Conservation (phyloP, 2,888 invertebrate genomes). For the Pseudococcus longispinus region DNA sequence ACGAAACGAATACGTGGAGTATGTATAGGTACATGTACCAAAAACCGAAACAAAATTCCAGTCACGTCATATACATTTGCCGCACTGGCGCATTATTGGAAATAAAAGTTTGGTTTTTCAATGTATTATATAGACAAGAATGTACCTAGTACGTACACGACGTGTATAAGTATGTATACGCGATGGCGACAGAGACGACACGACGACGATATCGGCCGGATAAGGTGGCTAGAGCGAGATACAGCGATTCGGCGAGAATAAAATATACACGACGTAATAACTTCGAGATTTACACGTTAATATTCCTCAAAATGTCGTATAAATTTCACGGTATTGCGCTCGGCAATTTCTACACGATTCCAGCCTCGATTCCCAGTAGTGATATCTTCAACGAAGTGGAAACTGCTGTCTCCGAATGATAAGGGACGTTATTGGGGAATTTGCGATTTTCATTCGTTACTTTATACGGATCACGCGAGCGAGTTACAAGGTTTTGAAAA, state of each 20-base stretch:
- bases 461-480: neutral
- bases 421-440: constrained; percentile 43
- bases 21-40: neutral
- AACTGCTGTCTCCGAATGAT: constrained; percentile 49
- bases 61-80: constrained; percentile 14
- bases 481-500: neutral
- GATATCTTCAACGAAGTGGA: constrained; percentile 51
- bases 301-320: constrained; percentile 51
- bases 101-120: constrained; percentile 39
- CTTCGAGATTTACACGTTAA: constrained; percentile 54
- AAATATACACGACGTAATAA: constrained; percentile 50
- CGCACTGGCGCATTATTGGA: neutral
- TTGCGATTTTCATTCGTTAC: constrained; percentile 42
- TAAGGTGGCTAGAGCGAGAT: neutral
- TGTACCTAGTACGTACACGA: neutral
- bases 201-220: neutral
- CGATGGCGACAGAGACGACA: no score
- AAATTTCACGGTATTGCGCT: constrained; percentile 55
- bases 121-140: constrained; percentile 20
- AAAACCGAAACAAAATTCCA: neutral
- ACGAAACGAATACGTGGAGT: no score
- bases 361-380: constrained; percentile 51
- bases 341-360: constrained; percentile 53
- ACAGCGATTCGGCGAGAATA: neutral
- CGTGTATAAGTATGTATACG: neutral